Evolutionary conservation across 2,113 vertebrate genomes (phyloP).

Genomic region (Sylvia atricapilla): DNA sequence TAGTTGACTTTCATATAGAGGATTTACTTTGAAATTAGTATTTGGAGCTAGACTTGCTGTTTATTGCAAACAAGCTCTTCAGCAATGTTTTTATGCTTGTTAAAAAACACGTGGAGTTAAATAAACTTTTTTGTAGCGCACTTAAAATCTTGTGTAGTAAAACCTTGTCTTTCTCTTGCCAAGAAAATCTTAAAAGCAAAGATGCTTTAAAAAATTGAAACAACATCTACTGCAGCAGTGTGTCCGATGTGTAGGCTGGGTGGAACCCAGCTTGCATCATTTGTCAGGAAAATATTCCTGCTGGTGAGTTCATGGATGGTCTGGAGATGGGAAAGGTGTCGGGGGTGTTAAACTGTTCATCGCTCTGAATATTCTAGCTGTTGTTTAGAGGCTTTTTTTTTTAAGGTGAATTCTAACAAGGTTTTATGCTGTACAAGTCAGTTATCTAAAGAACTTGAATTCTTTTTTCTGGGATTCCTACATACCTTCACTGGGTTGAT

Average conservation of each 20-base stretch:
- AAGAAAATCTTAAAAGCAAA: not conserved
- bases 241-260: not conserved
- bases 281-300: not conserved
- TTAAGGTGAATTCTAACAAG: not conserved
- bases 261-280: not conserved
- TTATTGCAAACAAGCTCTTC: not conserved
- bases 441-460: not conserved
- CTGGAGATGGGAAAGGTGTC: not conserved
- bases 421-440: not conserved
- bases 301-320: not conserved
- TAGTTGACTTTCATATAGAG: not conserved
- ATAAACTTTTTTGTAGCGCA: not conserved
- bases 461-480: not conserved
- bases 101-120: not conserved
- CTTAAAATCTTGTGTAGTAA: not conserved
- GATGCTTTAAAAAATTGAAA: not conserved
- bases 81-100: not conserved
- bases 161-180: not conserved
- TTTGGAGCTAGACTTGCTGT: not conserved
- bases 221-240: not conserved
- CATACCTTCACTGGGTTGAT: fast-evolving
- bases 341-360: not conserved
- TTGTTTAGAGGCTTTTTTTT: not conserved
- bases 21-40: not conserved
- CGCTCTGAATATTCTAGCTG: not conserved